Base-by-base conservation (phyloP, 2,888 invertebrate species). In the Brenthis hecate region DNA sequence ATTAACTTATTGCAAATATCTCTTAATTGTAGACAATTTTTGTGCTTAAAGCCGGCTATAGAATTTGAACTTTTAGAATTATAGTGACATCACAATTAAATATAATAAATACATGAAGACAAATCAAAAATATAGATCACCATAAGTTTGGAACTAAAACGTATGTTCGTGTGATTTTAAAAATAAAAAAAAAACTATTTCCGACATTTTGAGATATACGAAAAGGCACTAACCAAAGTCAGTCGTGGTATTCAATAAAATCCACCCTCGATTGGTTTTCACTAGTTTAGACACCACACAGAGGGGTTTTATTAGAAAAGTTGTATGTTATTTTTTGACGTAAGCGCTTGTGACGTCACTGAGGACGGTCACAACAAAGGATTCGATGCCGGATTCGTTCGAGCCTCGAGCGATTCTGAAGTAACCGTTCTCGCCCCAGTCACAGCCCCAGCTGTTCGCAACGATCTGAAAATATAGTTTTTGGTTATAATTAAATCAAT, bases 371-470 rank as follows among this genome's bases (percentile, higher is more conserved):
- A 99, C 92, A 5, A 99, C 97, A 86, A 97, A 98, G 2, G 95
- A 95, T 83, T 99, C 99, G 81, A 99, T 98, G 75, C 96, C 96
- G 80, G 97, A 97, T 83, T 98, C 98, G 89, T 98, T 96, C 65
- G 83, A 87, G 55, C 99, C 99, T 68, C 97, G 95, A 6, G 94
- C 87, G 78, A 99, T 98, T 70, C 96, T 94, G 95, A 99, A 99
- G 83, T 95, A 96, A 0, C 99, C 99, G 72, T 95, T 92, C 83
- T 99, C 98, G 13, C 99, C 99, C 99, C 99, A 99, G 75, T 95
- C 92, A 0, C 87, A 80, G 11, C 99, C 99, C 99, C 99, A 99
- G 48, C 98, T 98, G 90, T 99, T 99, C 58, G 97, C 97, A 55
- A 96, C 97, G 81, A 97, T 94, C 98, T 99, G 92, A 5, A 91